Percentiles rank a stretch among this genome's conserved stretches.
These are phyloP conservation scores for Pseudomyrmex dendroicus DNA, from an alignment of 1,140 invertebrate genomes.

Conservation along the genomic window DNA sequence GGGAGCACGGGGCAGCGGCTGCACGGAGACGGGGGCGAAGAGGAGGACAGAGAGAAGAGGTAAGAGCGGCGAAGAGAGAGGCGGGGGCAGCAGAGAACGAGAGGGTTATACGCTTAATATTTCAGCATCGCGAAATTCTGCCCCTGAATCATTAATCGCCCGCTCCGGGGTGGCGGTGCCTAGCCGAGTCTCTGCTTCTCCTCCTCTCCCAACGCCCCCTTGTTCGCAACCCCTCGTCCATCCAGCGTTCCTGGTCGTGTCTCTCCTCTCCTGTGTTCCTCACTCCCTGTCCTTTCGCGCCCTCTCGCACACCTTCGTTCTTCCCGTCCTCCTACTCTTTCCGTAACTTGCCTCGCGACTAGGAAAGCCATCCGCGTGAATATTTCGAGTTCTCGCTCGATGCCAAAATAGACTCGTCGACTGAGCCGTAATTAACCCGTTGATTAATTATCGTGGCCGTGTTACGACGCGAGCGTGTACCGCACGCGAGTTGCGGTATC, in stretches of 20 bases:
- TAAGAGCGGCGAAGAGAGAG: neutral
- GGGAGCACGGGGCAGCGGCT: conserved; percentile 70
- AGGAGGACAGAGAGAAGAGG: conserved; percentile 43
- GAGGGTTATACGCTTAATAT: conserved; percentile 82
- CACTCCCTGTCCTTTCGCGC: conserved; percentile 16
- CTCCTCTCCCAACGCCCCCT: neutral
- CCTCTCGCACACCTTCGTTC: conserved; percentile 12
- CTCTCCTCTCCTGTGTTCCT: conserved; percentile 52
- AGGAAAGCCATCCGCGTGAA: conserved; percentile 66
- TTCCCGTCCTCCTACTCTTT: neutral
- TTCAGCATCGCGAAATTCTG: conserved; percentile 83
- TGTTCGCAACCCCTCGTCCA: conserved; percentile 34
- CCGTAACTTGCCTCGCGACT: conserved; percentile 32
- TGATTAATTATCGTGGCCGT: conserved; percentile 65
- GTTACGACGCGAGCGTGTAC: conserved; percentile 22
- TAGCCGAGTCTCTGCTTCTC: conserved; percentile 62
- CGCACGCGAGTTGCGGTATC: conserved; percentile 13
- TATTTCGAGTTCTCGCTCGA: conserved; percentile 68
- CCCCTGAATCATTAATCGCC: conserved; percentile 81
- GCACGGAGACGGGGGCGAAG: conserved; percentile 60
- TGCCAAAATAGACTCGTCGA: conserved; percentile 62
- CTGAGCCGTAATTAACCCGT: conserved; percentile 65
- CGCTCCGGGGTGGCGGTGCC: conserved; percentile 73
- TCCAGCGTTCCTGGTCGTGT: conserved; percentile 16
- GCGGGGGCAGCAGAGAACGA: conserved; percentile 63